A percentile compares a stretch with the other conserved stretches of the same genome.
Conservation (phyloP, 64 coral and sea anemone species). For the Acropora tenuis region DNA sequence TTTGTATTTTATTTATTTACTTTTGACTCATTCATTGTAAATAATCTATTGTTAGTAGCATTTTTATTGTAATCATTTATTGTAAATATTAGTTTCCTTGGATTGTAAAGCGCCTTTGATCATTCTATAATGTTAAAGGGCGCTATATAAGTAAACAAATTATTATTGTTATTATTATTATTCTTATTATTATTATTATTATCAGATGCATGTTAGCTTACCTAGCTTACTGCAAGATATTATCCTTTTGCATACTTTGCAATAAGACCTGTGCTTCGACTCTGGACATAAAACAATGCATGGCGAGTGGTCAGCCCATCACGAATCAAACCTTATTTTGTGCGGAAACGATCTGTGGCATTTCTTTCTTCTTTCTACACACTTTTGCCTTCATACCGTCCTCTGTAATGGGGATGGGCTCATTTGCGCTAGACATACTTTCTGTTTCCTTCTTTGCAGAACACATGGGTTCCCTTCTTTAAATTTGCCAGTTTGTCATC, state of each 20-base stretch:
- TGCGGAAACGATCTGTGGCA: constrained; percentile 13
- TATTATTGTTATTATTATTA: no score
- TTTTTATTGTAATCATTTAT: no score
- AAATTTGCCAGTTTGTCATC: neutral
- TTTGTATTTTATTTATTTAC: no score
- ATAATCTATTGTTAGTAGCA: no score
- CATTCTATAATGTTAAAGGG: no score
- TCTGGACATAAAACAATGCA: constrained; percentile 29
- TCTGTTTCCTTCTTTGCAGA: neutral
- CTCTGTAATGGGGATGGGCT: neutral
- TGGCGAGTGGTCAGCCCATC: constrained; percentile 53
- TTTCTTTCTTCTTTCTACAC: constrained; percentile 21
- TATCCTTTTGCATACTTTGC: constrained; percentile 47
- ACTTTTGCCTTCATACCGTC: neutral
- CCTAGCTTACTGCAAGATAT: constrained; percentile 62
- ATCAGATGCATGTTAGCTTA: constrained; percentile 37
- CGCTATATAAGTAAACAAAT: no score
- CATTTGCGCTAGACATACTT: neutral
- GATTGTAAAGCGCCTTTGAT: no score
- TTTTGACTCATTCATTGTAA: no score
- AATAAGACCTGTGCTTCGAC: constrained; percentile 12
- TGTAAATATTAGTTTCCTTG: no score
- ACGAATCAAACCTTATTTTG: neutral
- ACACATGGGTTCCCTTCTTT: neutral
- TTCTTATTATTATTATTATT: no score